Evolutionary conservation across 2,888 invertebrate genomes (phyloP), one percentile per base, ranked within the genome.

Genomic region (Pterobdella sp.): DNA sequence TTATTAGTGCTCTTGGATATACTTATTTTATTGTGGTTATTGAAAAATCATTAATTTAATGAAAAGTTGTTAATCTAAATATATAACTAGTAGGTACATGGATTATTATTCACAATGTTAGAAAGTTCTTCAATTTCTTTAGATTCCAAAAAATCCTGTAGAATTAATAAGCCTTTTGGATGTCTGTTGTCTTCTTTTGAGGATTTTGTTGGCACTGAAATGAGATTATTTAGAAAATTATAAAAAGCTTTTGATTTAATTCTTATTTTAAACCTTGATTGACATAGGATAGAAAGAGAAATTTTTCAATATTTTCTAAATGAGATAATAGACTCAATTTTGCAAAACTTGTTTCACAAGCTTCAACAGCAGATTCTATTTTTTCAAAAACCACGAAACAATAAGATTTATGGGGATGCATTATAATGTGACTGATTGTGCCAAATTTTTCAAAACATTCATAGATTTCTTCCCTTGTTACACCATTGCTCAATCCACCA

Each of bases 401-500:
- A 81, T 91, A 91, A 0, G 93, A 90, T 84, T 93, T 92, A 74
- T 89, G 89, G 31, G 90, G 89, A 75, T 90, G 82, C 86, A 93
- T 88, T 49, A 89, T 82, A 52, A 91, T 86, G 68, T 88, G 87
- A 31, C 87, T 86, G 1, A 90, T 81, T 32, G 80, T 74, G 0
- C 89, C 88, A 81, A 85, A 85, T 73, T 85, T 80, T 2, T 84
- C 80, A 72, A 88, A 87, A 3, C 87, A 81, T 63, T 86, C 81
- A 3, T 88, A 80, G 14, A 94, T 80, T 67, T 84, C 81, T 79
- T 89, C 88, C 81, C 90, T 88, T 3, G 87, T 86, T 32, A 92
- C 85, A 3, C 92, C 91, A 77, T 90, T 92, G 1, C 90, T 90
- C 75, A 93, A 87, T 0, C 94, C 94, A 35, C 89, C 90, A 85